Base-by-base conservation (phyloP, 2,113 vertebrate species). In the Heterotis niloticus region DNA sequence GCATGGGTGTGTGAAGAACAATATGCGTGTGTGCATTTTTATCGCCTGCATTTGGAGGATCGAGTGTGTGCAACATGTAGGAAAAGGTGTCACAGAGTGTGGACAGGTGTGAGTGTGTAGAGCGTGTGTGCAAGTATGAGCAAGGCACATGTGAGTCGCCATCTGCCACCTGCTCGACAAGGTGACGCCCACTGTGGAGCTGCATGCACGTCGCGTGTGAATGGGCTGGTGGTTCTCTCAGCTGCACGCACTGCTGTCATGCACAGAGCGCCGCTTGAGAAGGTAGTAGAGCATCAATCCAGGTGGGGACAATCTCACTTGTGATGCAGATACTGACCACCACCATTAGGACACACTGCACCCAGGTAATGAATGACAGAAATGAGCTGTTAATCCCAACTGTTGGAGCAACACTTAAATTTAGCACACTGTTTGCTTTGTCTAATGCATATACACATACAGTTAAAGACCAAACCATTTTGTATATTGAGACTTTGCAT, bases 11-110 rank as follows among this genome's bases (percentile, higher is more conserved):
- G 62, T 67, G 52, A 29, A 10, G 60, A 20, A 4, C 60, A 62
- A 20, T 20, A 10, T 62, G 5, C 4, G 60, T 4, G 60, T 62
- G 60, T 4, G 60, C 34, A 4, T 44, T 44, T 44, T 44, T 44
- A 44, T 20, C 3, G 59, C 1, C 5, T 65, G 72, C 60, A 74
- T 26, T 57, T 44, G 14, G 24, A 20, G 75, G n/a, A 76, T 52
- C 62, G 28, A 54, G 60, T 28, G 68, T 75, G 78, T 78, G 71
- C 65, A 17, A 67, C 68, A 0, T 26, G 56, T 60, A 5, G 64
- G 16, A 29, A 1, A 57, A 44, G 78, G 71, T 18, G 16, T 66
- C 64, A 73, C 11, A 72, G 24, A 4, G 26, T 16, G 29, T 34
- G 29, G 20, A 59, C 52, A 16, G 12, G 24, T 29, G 9, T 69